These are phyloP conservation scores for Chelmon rostratus DNA, from an alignment of 2,797 vertebrate species.

Conservation along the genomic window DNA sequence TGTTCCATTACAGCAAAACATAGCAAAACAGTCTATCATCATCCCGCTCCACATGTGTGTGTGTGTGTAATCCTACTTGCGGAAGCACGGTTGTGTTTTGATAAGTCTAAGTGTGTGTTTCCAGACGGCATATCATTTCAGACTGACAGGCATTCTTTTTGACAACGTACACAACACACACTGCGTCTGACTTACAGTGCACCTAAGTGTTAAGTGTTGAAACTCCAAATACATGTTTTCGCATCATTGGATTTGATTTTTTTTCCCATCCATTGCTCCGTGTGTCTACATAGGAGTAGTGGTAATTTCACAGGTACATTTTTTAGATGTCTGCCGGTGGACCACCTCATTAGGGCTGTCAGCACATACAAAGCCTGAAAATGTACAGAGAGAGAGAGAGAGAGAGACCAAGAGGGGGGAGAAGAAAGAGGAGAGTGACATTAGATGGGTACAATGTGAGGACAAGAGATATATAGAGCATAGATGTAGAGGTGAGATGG, in stretches of 20 bases:
- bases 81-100: constrained; percentile 23
- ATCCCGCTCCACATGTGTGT: background rate
- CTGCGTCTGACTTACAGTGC: constrained; percentile 30
- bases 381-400: constrained; percentile 40
- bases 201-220: constrained; percentile 67
- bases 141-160: constrained; percentile 25
- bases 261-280: constrained; percentile 27
- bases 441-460: constrained; percentile 46
- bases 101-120: constrained; percentile 13
- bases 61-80: constrained; percentile 22
- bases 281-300: constrained; percentile 53
- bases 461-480: constrained; percentile 24
- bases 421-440: constrained; percentile 31
- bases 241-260: constrained; percentile 53
- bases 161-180: constrained; percentile 20
- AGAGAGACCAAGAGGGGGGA: background rate
- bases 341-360: constrained; percentile 81
- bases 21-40: constrained; percentile 7
- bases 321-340: constrained; percentile 79
- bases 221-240: constrained; percentile 72
- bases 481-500: constrained; percentile 50
- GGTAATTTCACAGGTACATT: constrained; percentile 79
- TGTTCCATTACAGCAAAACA: constrained; percentile 13
- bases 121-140: constrained; percentile 2
- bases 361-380: constrained; percentile 73